Evolutionary conservation across 1,140 invertebrate genomes (phyloP), one percentile per base, ranked within the genome.

Genomic region (Palaemon carinicauda): DNA sequence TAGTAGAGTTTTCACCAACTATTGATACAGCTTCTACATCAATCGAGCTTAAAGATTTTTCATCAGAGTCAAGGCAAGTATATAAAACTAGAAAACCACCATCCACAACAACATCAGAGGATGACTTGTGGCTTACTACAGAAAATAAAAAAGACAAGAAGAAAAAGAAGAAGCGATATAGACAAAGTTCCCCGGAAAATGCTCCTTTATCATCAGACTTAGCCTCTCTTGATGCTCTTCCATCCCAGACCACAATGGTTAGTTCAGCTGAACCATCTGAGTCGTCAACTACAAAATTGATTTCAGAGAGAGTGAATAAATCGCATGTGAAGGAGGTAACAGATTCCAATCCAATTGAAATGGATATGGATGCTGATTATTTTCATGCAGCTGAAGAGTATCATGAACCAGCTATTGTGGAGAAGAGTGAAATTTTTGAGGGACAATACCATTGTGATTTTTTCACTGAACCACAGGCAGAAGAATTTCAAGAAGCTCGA

Each of bases 321-420:
- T 17, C 2, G 5, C 17, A 31, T n/a, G 1, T n/a, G 17, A 53
- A 17, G 17, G 73, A 54, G 9, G 29, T 33, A 79, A 3, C 77
- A 29, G 52, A 65, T 12, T 14, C n/a, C 52, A 15, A 65, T 17
- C 65, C 60, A 53, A 17, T 86, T 29, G 83, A 86, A 24, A 79
- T 85, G 69, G 82, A 85, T 52, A 80, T 86, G 33, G 83, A 86
- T 79, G 77, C 60, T 29, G 83, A 86, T 54, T 86, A 86, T 27
- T 86, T 86, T 79, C 83, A 86, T 80, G 50, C 83, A 71, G 83
- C 83, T 14, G 75, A 86, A 33, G 83, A 86, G 27, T 86, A 86
- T 24, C 83, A 86, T 73, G 83, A 86, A 51, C 77, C 83, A 77
- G 31, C 82, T 15, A 21, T 53, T 29, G 69, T 33, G 17, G 71